These are phyloP conservation scores for Daktulosphaira vitifoliae DNA, from an alignment of 1,140 invertebrate species.

Conservation along the genomic window DNA sequence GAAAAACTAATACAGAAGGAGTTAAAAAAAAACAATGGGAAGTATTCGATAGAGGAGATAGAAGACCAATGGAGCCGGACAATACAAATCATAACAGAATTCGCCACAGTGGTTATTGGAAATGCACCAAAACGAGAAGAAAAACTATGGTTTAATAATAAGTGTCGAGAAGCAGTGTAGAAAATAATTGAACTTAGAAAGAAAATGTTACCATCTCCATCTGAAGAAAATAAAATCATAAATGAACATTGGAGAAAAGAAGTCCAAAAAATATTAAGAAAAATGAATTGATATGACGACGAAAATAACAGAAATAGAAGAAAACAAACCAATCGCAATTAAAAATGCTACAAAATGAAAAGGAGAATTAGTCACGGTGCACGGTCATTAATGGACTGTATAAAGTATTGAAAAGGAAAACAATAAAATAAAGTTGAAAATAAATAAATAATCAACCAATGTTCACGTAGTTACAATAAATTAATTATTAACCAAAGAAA, in stretches of 20 bases:
- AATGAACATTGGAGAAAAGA: not conserved
- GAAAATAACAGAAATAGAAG: not conserved
- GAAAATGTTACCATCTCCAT: not conserved
- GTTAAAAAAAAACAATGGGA: not conserved
- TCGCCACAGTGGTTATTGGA: not conserved
- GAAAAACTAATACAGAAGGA: conserved; percentile 4
- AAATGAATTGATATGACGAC: not conserved
- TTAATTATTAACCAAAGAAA: no score
- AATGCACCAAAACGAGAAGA: not conserved
- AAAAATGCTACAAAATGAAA: not conserved
- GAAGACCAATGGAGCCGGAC: not conserved
- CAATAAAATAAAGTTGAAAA: no score
- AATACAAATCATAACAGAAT: conserved; percentile 8
- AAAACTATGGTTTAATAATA: not conserved
- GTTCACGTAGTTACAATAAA: no score
- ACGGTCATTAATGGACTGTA: no score
- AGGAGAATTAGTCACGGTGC: not conserved
- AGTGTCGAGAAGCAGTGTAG: not conserved
- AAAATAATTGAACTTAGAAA: not conserved
- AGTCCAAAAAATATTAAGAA: not conserved
- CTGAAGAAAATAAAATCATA: conserved; percentile 1
- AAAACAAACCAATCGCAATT: not conserved
- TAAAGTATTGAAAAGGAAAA: no score
- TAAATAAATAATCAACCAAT: no score
- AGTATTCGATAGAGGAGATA: not conserved